Evolutionary conservation across 2,113 vertebrate species (phyloP).

Genomic region (Cyrtonyx montezumae): DNA sequence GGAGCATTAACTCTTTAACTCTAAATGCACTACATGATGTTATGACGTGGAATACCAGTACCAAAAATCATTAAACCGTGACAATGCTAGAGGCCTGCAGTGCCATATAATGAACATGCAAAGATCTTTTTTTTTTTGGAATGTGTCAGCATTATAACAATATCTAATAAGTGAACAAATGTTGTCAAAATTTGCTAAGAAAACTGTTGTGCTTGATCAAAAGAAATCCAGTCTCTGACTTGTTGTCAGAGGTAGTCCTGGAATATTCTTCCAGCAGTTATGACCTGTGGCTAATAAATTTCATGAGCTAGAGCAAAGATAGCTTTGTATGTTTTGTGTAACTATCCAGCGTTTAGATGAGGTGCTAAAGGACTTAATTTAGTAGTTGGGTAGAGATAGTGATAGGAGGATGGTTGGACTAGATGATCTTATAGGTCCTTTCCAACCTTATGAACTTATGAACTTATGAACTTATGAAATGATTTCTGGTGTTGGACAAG

Average conservation of each 20-base stretch:
- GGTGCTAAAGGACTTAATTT: too few species aligned
- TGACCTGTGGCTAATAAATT: neutral
- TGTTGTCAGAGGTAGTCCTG: neutral
- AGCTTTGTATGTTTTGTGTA: neutral
- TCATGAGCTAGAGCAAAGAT: neutral
- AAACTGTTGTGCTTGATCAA: neutral
- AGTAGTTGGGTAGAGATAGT: too few species aligned
- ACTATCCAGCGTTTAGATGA: too few species aligned
- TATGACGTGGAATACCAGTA: too few species aligned
- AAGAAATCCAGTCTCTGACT: neutral
- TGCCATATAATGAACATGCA: neutral
- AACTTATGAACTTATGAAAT: too few species aligned
- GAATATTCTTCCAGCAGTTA: neutral
- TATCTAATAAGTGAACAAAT: neutral
- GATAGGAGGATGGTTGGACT: too few species aligned
- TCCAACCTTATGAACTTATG: too few species aligned
- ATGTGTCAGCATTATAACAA: neutral
- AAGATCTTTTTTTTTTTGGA: neutral
- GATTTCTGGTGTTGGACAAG: neutral
- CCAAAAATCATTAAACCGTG: too few species aligned
- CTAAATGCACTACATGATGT: too few species aligned
- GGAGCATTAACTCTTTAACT: too few species aligned
- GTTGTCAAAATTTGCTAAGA: neutral
- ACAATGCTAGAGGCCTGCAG: neutral
- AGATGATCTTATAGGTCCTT: too few species aligned